Conservation (phyloP, 2,113 vertebrate species). For the Cottus gobio region DNA sequence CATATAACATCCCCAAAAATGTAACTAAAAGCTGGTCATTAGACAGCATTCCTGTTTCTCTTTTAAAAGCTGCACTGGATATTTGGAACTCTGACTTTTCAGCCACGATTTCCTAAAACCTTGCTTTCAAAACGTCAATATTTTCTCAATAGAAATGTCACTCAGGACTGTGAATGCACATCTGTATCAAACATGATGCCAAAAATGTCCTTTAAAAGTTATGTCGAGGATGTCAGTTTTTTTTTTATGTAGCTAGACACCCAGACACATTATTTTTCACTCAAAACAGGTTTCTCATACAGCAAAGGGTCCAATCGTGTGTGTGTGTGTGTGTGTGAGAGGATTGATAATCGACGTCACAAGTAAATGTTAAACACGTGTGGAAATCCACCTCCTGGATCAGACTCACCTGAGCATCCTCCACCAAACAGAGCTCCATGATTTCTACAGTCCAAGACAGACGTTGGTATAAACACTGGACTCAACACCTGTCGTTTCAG, state of each 20-base stretch:
- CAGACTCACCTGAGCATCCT: conserved; percentile 38
- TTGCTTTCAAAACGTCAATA: conserved; percentile 11
- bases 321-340: background rate
- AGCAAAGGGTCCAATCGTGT: background rate
- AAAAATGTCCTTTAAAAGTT: conserved; percentile 6
- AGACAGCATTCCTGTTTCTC: conserved; percentile 12
- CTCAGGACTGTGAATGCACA: background rate
- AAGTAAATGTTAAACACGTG: conserved; percentile 7
- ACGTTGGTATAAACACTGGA: background rate
- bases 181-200: conserved; percentile 7
- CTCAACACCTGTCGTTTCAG: conserved; percentile 25
- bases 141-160: conserved; percentile 13
- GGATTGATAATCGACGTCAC: background rate
- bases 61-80: conserved; percentile 28
- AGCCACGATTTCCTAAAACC: conserved; percentile 9
- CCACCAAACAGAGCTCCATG: conserved; percentile 10
- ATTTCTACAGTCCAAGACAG: conserved; percentile 20
- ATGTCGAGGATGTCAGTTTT: background rate
- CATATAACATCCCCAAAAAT: background rate
- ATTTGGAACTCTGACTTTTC: conserved; percentile 13
- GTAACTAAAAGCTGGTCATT: background rate
- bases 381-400: conserved; percentile 23
- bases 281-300: conserved; percentile 19
- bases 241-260: background rate
- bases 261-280: background rate